Evolutionary conservation across 92 coral and sea anemone genomes (phyloP), one percentile per base, ranked within the genome.

Genomic region (Porites evermanni): DNA sequence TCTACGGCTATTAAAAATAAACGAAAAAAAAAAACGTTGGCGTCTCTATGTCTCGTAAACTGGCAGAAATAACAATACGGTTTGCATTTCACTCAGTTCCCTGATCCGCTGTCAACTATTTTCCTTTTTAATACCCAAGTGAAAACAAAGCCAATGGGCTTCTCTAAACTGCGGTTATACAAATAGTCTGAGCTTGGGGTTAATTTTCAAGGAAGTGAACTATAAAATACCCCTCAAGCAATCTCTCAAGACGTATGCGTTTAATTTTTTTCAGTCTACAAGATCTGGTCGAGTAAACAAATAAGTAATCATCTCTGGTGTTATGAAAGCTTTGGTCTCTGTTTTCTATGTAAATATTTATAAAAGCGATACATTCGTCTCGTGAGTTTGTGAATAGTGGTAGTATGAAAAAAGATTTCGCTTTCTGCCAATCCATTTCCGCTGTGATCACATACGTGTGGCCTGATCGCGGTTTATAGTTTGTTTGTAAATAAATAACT

Each of bases 401-500:
- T 64, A 70, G 64, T 52, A 75, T 65, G 80, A 53, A 64, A 70
- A 38, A 81, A 29, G 58, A 74, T 58, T 63, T 66, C 59, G 68
- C 74, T 83, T 72, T 83, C 20, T 83, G 87, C 80, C 79, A 74
- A 83, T 54, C 78, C 72, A 65, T 83, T 83, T 83, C 87, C 87
- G 88, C 88, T 85, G 53, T 77, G 75, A 54, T 76, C 75, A 47
- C 78, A 86, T 88, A 80, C 91, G 94, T 78, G 98, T 90, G 93
- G 93, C 90, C 93, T 82, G 47, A 16, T 69, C 51, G 53, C 78
- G 89, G 88, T 84, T 93, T 93, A 93, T 95, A 84, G 92, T 72
- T 93, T 93, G 89, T 95, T 95, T 88, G 92, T 93, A 92, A 95
- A 95, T 93, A 95, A 95, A 95, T 88, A 95, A 88, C 90, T 89